Evolutionary conservation across 2,113 vertebrate genomes (phyloP), one percentile per base, ranked within the genome.

Genomic region (Amblyopsis rosae): DNA sequence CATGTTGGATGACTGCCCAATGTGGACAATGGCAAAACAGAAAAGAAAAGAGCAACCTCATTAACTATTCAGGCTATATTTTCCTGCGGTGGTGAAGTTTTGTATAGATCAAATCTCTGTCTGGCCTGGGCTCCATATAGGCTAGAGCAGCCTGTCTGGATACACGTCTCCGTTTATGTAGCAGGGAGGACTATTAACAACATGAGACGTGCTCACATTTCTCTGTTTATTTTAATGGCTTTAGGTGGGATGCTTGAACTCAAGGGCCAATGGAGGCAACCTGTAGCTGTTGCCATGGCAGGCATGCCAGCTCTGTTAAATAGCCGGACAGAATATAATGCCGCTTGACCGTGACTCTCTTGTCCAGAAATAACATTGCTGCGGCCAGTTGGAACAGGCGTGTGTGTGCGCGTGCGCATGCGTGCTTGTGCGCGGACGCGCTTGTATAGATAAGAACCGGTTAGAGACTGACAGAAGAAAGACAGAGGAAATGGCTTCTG

Each of bases 161-260:
- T 65, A 67, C 57, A 33, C 61, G 69, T 73, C 76, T 82, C 59
- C 0, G 47, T 82, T 70, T 75, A 81, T 75, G 71, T 55, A 67
- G 62, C 69, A 26, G 56, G 55, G 47, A 15, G 69, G 57, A 59
- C 75, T 84, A 79, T 76, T 79, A 78, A 79, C 78, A 68, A 77
- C 66, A 73, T 73, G 69, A 80, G 68, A 72, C 59, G 71, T 80
- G 51, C 17, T 82, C 82, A 79, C 74, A 85, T 85, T 76, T 74
- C 71, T 76, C 51, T 71, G 77, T 86, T 84, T 87, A 87, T 88
- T 88, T 86, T 79, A 63, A 86, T 79, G 73, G 65, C 60, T 82
- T 76, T 82, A 73, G 75, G 72, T 77, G 72, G 64, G 9, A 62
- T 77, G 69, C 75, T 45, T 62, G 64, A 47, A 76, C 72, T 63